These are phyloP conservation scores for Campylorhamphus procurvoides DNA, from an alignment of 2,113 vertebrate species.

Conservation along the genomic window DNA sequence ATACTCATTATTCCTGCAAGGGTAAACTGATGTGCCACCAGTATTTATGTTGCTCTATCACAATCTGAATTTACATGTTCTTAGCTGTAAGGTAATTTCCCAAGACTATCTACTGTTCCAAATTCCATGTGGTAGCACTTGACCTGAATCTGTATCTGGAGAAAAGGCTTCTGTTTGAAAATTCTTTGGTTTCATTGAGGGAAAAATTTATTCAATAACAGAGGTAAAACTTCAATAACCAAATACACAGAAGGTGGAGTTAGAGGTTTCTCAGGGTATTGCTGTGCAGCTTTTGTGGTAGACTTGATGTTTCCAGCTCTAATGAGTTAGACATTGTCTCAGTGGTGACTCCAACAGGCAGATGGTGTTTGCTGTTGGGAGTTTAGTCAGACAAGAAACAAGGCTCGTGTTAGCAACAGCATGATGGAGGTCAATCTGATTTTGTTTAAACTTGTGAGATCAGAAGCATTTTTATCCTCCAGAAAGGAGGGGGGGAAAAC, in stretches of 20 bases:
- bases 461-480: slow-evolving; percentile 5
- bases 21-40: not conserved
- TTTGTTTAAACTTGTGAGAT: slow-evolving; percentile 53
- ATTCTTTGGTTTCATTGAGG: not conserved
- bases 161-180: not conserved
- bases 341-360: slow-evolving; percentile 33
- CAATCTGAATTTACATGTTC: not conserved
- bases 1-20: not conserved
- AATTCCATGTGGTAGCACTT: not conserved
- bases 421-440: slow-evolving; percentile 46
- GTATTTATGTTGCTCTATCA: not conserved
- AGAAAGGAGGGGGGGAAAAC: too few relatives aligned
- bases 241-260: not conserved
- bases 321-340: not conserved
- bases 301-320: not conserved
- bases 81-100: not conserved
- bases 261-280: not conserved
- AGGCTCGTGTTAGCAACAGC: slow-evolving; percentile 55
- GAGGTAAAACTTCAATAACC: not conserved
- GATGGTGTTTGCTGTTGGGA: slow-evolving; percentile 73
- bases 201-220: not conserved
- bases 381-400: slow-evolving; percentile 71
- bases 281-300: not conserved
- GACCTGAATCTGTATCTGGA: not conserved
- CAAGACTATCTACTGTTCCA: not conserved